These are phyloP conservation scores for Adineta ricciae DNA, from an alignment of 2,888 invertebrate species.

Conservation along the genomic window DNA sequence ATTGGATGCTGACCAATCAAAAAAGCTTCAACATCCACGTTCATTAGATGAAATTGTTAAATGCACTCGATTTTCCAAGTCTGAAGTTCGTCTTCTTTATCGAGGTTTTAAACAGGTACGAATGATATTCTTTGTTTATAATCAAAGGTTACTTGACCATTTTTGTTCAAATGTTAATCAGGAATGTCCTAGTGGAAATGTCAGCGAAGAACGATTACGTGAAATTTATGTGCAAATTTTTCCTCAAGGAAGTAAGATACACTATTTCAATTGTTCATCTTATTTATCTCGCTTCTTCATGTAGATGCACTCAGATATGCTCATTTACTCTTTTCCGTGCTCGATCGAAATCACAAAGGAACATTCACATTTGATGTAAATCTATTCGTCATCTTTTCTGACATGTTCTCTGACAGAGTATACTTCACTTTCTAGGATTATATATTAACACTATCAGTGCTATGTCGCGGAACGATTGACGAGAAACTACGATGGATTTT, in stretches of 20 bases:
- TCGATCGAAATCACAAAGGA: conserved; percentile 81
- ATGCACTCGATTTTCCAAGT: conserved; percentile 57
- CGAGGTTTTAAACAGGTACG: conserved; percentile 83
- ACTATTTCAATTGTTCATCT: background rate
- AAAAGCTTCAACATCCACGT: conserved; percentile 25
- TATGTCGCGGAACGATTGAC: conserved; percentile 79
- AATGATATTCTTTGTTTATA: background rate
- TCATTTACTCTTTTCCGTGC: conserved; percentile 80
- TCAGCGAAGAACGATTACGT: conserved; percentile 87
- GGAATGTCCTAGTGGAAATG: conserved; percentile 70
- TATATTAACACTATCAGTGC: conserved; percentile 77
- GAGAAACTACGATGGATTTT: conserved; percentile 93
- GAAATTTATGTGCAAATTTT: conserved; percentile 91
- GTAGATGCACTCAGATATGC: conserved; percentile 79
- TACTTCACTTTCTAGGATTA: conserved; percentile 60
- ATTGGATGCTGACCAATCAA: background rate
- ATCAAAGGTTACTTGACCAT: too few species aligned
- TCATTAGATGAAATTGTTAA: conserved; percentile 31
- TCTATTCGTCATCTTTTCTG: background rate
- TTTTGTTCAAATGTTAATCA: conserved; percentile 35
- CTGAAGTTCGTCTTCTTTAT: conserved; percentile 84
- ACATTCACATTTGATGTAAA: conserved; percentile 84
- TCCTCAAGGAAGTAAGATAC: conserved; percentile 79
- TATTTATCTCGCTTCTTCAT: background rate
- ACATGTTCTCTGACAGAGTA: background rate